Evolutionary conservation across 1,140 invertebrate genomes (phyloP).

Genomic region (Aphelenchoides besseyi): DNA sequence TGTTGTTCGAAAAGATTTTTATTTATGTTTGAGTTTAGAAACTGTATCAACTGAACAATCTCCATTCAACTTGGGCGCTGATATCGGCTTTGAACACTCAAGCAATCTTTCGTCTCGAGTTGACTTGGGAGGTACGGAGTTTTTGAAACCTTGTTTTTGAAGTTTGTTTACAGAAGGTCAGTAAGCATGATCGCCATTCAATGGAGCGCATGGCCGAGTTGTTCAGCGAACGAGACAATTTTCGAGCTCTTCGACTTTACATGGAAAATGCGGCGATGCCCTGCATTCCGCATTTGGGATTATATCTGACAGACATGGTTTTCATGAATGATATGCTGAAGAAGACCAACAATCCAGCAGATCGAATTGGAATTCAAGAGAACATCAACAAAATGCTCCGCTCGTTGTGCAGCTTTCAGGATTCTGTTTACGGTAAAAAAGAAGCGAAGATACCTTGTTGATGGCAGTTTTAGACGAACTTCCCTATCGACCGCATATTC

Average conservation of each 20-base stretch:
- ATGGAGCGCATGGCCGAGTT: background rate
- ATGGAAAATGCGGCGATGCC: background rate
- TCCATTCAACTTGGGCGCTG: slow-evolving; percentile 10
- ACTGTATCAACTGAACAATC: slow-evolving; percentile 17
- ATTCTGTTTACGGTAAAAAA: slow-evolving; percentile 13
- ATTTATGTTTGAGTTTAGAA: slow-evolving; percentile 12
- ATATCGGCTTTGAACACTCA: slow-evolving; percentile 4
- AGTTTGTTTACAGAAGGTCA: background rate
- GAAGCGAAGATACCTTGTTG: too few species aligned
- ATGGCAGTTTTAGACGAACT: background rate
- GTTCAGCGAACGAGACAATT: background rate
- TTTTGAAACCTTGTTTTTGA: background rate
- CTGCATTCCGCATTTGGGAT: slow-evolving; percentile 18
- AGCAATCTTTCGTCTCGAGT: slow-evolving; percentile 1
- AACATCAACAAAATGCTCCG: slow-evolving; percentile 21
- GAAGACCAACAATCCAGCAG: background rate
- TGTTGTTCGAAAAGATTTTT: background rate
- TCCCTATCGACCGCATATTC: slow-evolving; percentile 1
- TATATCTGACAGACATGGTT: slow-evolving; percentile 11
- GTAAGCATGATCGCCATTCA: background rate
- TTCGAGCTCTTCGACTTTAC: slow-evolving; percentile 6
- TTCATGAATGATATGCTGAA: slow-evolving; percentile 8
- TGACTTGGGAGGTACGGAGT: slow-evolving; percentile 12
- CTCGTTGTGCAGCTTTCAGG: slow-evolving; percentile 8
- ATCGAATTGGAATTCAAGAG: background rate